phyloP scores from a whole-genome alignment of 1,140 invertebrate genomes.

The Bacillus rossius region DNA sequence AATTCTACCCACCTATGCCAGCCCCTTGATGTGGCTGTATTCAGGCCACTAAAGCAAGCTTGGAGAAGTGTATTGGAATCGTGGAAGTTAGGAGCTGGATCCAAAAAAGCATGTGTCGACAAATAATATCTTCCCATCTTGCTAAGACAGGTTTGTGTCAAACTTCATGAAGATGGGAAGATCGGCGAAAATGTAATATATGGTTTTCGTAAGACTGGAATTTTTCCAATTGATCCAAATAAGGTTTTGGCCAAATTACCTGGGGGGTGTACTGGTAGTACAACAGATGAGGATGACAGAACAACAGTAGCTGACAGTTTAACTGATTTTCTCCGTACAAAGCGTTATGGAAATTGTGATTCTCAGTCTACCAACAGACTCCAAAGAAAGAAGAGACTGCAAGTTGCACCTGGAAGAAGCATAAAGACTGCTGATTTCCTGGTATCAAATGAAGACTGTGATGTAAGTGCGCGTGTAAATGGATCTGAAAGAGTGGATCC shows the following conservation, averaged over 20 bases:
- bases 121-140: slow-evolving; percentile 28
- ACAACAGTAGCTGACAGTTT: no score
- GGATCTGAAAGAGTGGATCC: no score
- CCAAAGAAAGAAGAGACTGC: no score
- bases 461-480: no score
- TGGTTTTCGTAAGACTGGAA: slow-evolving; percentile 29
- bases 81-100: slow-evolving; percentile 27
- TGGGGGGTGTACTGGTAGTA: neutral
- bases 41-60: slow-evolving; percentile 33
- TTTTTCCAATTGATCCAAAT: slow-evolving; percentile 24
- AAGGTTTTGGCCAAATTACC: neutral
- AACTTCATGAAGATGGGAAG: slow-evolving; percentile 14
- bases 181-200: slow-evolving; percentile 20
- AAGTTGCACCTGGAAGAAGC: no score
- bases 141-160: slow-evolving; percentile 22
- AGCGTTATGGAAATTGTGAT: no score
- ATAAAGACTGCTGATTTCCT: no score
- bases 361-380: no score
- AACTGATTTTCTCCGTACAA: no score
- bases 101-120: slow-evolving; percentile 17
- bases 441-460: no score
- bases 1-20: slow-evolving; percentile 37
- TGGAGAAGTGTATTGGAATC: slow-evolving; percentile 34
- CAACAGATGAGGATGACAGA: neutral
- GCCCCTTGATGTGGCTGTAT: slow-evolving; percentile 38